Evolutionary conservation across 2,797 vertebrate species (phyloP).

Genomic region (Aldrovandia affinis): DNA sequence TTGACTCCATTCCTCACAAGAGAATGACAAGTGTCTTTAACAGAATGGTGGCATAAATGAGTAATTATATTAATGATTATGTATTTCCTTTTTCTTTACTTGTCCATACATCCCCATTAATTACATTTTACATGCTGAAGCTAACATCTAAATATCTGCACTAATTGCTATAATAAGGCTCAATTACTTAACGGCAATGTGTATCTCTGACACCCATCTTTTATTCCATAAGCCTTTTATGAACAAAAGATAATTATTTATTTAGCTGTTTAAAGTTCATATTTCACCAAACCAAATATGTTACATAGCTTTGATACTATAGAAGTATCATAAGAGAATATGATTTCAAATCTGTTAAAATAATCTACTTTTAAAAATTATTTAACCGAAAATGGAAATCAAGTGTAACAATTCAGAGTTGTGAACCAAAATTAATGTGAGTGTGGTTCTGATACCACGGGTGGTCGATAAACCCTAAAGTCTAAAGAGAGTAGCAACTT

Average conservation of each 20-base stretch:
- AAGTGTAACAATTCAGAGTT: neutral
- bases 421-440: neutral
- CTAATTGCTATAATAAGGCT: constrained; percentile 31
- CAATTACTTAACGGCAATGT: constrained; percentile 36
- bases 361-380: neutral
- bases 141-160: constrained; percentile 31
- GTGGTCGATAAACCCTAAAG: neutral
- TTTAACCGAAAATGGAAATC: neutral
- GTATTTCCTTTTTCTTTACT: constrained; percentile 23
- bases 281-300: neutral
- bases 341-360: neutral
- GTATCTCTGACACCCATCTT: neutral
- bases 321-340: neutral
- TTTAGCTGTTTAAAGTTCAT: neutral
- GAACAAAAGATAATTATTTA: neutral
- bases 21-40: constrained; percentile 14
- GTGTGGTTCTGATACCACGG: neutral
- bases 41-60: neutral
- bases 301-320: neutral
- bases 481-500: neutral
- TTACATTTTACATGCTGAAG: constrained; percentile 16
- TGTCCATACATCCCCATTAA: constrained; percentile 43
- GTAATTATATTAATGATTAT: constrained; percentile 31
- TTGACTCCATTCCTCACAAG: neutral
- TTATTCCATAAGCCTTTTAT: neutral